phyloP scores from a whole-genome alignment of 2,113 vertebrate species.

The Lycaon pictus region DNA sequence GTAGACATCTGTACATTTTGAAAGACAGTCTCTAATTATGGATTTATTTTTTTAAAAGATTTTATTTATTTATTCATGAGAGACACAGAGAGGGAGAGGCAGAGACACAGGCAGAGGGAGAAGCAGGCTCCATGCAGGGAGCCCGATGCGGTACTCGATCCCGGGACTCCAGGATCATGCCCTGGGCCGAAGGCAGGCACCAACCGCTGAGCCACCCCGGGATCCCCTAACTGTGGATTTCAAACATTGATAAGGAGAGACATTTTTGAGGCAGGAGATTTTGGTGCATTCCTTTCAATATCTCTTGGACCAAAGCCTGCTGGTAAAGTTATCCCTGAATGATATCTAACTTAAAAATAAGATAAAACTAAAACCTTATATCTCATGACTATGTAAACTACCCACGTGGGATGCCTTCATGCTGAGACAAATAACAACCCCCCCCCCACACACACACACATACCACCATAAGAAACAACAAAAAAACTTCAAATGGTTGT shows the following conservation, averaged over 20 bases:
- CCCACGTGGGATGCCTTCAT: not conserved
- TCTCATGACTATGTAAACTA: conserved; percentile 60
- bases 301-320: conserved; percentile 28
- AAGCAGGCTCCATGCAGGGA: too few relatives aligned
- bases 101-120: too few relatives aligned
- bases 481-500: conserved; percentile 58
- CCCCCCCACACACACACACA: not conserved
- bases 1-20: not conserved
- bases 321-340: not conserved
- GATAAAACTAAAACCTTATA: conserved; percentile 54
- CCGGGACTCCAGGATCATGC: too few relatives aligned
- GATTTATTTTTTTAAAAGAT: not conserved
- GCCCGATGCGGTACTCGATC: too few relatives aligned
- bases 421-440: conserved; percentile 68
- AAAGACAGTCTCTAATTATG: not conserved
- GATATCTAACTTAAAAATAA: conserved; percentile 42
- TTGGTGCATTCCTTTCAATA: conserved; percentile 26
- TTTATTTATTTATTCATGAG: too few relatives aligned
- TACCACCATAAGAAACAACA: not conserved
- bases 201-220: too few relatives aligned
- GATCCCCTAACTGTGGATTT: not conserved
- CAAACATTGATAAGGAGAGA: not conserved
- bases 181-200: too few relatives aligned
- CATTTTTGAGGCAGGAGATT: not conserved
- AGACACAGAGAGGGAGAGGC: too few relatives aligned